Evolutionary conservation across 2,797 vertebrate genomes (phyloP).

Genomic region (Gouania willdenowi): DNA sequence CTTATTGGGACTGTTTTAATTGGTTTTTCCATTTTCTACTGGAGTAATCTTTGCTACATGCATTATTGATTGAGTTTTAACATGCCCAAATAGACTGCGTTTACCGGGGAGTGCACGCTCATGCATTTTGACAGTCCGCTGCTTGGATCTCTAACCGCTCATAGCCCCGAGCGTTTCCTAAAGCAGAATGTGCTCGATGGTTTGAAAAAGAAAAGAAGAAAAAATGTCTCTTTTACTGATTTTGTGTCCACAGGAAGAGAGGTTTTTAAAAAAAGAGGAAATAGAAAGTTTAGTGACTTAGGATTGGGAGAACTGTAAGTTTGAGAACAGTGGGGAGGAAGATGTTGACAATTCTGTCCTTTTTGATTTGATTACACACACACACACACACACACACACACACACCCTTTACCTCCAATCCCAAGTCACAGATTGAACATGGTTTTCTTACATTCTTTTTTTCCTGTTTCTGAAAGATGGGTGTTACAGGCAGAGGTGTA

Average conservation of each 20-base stretch:
- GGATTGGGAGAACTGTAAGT: too few relatives aligned
- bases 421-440: constrained; percentile 41
- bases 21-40: constrained; percentile 36
- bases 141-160: constrained; percentile 6
- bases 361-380: too few relatives aligned
- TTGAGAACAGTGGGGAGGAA: too few relatives aligned
- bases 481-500: too few relatives aligned
- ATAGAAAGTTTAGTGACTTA: too few relatives aligned
- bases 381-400: background rate
- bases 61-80: constrained; percentile 60
- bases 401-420: background rate
- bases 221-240: constrained; percentile 21
- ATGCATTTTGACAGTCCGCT: constrained; percentile 19
- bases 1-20: constrained; percentile 49
- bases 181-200: constrained; percentile 5
- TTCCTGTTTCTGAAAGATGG: constrained; percentile 30
- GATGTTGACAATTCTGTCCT: too few relatives aligned
- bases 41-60: constrained; percentile 39
- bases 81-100: constrained; percentile 40
- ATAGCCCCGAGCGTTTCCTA: constrained; percentile 15
- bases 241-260: background rate
- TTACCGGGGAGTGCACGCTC: constrained; percentile 22
- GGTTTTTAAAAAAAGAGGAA: too few relatives aligned
- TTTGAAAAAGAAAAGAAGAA: too few relatives aligned
- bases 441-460: constrained; percentile 15